phyloP scores from a whole-genome alignment of 2,113 vertebrate genomes.

The Argyrosomus japonicus region DNA sequence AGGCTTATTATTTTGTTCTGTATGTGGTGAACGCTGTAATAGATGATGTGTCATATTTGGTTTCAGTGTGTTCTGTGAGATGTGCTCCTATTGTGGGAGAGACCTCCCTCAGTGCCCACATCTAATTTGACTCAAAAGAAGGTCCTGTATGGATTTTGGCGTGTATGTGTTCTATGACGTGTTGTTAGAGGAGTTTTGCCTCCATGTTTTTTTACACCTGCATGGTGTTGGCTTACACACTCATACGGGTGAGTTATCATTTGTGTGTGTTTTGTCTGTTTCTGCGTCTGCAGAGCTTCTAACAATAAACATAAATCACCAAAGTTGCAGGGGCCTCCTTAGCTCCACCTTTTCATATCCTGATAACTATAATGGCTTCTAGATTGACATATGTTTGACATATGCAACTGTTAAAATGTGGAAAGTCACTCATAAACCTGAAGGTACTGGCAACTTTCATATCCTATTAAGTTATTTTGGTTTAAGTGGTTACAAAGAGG shows the following conservation, averaged over 20 bases:
- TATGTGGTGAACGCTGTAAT: constrained; percentile 38
- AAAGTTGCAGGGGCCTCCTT: background rate
- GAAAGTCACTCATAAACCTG: background rate
- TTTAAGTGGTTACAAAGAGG: background rate
- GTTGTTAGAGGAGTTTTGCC: constrained; percentile 18
- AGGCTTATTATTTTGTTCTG: constrained; percentile 31
- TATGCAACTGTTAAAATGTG: background rate
- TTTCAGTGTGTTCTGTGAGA: constrained; percentile 48
- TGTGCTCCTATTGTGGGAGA: constrained; percentile 16
- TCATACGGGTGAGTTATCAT: constrained; percentile 36
- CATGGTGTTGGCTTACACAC: constrained; percentile 48
- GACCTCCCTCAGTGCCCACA: constrained; percentile 53
- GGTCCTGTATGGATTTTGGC: constrained; percentile 31
- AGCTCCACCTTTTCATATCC: background rate
- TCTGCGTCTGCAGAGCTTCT: constrained; percentile 48
- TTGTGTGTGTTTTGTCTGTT: constrained; percentile 60
- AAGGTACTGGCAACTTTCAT: background rate
- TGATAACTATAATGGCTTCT: background rate
- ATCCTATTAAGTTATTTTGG: background rate
- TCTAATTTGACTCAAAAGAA: constrained; percentile 54
- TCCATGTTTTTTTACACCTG: constrained; percentile 41
- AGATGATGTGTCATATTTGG: constrained; percentile 60
- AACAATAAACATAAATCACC: constrained; percentile 26
- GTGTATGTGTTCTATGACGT: constrained; percentile 28
- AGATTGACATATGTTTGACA: background rate